phyloP scores from a whole-genome alignment of 2,113 vertebrate genomes.

The Euleptes europaea region DNA sequence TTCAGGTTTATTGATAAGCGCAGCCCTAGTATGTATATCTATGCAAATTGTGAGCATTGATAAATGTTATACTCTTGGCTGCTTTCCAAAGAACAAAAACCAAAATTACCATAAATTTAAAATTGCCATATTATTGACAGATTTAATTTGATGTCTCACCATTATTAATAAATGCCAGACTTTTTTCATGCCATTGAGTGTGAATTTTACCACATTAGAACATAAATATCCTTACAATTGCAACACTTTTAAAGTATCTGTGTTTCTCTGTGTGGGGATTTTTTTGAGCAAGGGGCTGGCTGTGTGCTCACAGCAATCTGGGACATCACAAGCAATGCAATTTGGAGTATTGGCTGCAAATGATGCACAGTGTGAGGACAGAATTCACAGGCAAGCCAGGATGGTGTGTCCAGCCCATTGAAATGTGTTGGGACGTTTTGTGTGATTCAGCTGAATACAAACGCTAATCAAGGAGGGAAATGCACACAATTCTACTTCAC shows the following conservation, averaged over 20 bases:
- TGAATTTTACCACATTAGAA: neutral
- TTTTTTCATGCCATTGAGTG: neutral
- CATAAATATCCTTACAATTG: neutral
- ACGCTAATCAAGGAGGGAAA: neutral
- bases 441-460: neutral
- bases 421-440: neutral
- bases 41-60: neutral
- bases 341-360: neutral
- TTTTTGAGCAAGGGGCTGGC: no score
- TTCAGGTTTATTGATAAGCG: no score
- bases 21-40: no score
- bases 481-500: conserved; percentile 33
- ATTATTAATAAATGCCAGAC: neutral
- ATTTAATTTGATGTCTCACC: neutral
- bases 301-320: neutral
- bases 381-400: neutral
- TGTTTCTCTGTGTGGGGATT: neutral
- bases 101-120: neutral
- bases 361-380: neutral
- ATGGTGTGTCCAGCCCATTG: no score
- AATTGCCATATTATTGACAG: neutral
- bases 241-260: neutral
- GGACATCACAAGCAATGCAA: neutral
- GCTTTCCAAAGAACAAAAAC: neutral
- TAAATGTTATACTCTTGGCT: neutral